Evolutionary conservation across 2,797 vertebrate genomes (phyloP).

Genomic region (Sarcophilus harrisii): DNA sequence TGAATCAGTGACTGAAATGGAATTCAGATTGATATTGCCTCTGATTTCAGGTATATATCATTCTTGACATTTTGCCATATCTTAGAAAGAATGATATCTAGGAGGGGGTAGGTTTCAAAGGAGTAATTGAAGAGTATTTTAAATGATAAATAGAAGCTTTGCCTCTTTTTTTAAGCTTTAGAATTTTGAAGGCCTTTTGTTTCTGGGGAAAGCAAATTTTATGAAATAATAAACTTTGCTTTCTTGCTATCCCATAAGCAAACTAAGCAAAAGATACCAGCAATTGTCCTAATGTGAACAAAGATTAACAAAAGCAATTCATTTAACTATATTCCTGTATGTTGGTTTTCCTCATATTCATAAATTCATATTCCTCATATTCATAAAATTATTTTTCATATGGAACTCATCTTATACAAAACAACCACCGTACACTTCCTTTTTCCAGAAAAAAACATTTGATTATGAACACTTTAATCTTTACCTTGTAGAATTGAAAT

Average conservation of each 20-base stretch:
- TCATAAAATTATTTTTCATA: not conserved
- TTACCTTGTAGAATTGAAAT: not conserved
- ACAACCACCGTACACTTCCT: not conserved
- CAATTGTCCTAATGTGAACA: not conserved
- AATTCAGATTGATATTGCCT: no score
- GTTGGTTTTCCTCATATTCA: not conserved
- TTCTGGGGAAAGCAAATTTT: not conserved
- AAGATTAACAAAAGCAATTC: not conserved
- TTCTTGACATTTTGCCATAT: no score
- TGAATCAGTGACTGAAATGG: not conserved
- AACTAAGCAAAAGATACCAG: not conserved
- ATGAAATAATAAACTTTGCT: not conserved
- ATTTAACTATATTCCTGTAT: not conserved
- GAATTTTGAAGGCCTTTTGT: not conserved
- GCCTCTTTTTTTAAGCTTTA: not conserved
- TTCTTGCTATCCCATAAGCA: not conserved
- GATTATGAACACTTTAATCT: not conserved
- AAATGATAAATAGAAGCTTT: no score
- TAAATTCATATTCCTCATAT: not conserved
- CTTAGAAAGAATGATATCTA: no score
- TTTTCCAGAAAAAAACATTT: not conserved
- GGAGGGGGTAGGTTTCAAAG: no score
- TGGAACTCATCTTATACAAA: not conserved
- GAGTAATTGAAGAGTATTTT: no score
- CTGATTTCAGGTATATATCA: no score